Conservation (phyloP, 2,888 invertebrate species). For the Drosophila ezoana region DNA sequence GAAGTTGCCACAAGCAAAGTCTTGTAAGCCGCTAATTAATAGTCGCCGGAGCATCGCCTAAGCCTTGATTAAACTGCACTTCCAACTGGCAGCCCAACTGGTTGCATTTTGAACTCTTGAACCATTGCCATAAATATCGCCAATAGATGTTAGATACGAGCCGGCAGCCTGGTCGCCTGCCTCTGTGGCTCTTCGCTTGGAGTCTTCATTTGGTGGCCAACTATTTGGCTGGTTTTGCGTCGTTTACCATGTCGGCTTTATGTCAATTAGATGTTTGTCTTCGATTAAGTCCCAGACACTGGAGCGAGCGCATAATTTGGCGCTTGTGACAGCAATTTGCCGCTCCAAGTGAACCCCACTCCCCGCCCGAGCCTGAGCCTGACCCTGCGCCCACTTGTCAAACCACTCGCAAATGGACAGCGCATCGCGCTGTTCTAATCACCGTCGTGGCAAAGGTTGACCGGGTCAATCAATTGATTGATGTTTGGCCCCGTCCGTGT, state of each 20-base stretch:
- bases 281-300: constrained; percentile 63
- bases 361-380: not conserved
- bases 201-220: constrained; percentile 52
- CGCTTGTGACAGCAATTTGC: constrained; percentile 76
- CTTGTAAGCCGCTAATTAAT: constrained; percentile 73
- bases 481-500: constrained; percentile 42
- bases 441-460: constrained; percentile 8
- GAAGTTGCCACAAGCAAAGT: constrained; percentile 39
- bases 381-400: constrained; percentile 3
- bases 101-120: constrained; percentile 70
- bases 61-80: constrained; percentile 69
- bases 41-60: constrained; percentile 38
- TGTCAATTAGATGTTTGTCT: constrained; percentile 79
- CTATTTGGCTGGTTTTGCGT: constrained; percentile 18
- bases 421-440: constrained; percentile 23
- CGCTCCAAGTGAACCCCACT: constrained; percentile 14
- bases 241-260: constrained; percentile 77
- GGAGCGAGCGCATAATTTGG: constrained; percentile 67
- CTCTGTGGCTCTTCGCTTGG: constrained; percentile 20
- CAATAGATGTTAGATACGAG: constrained; percentile 72
- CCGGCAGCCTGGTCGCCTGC: constrained; percentile 20
- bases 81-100: constrained; percentile 42
- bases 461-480: constrained; percentile 57
- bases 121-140: constrained; percentile 73
- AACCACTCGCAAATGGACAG: constrained; percentile 19